Percentiles rank a stretch among this genome's conserved stretches.
phyloP scores from a whole-genome alignment of 2,888 invertebrate species.

The Orgyia antiqua region DNA sequence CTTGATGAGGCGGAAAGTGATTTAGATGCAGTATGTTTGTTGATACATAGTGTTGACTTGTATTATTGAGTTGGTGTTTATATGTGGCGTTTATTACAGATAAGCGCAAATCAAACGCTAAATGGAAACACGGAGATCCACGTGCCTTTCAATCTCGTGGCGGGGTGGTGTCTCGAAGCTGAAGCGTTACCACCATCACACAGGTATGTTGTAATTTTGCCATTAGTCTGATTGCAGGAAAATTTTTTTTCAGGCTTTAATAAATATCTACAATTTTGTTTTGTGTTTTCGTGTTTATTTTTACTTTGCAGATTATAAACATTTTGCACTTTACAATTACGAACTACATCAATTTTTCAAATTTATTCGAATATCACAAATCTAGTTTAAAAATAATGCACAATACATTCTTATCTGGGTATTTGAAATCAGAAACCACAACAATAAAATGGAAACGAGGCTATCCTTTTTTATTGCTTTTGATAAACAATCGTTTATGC shows the following conservation, averaged over 20 bases:
- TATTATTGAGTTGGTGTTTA: slow-evolving; percentile 5
- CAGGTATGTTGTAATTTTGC: slow-evolving; percentile 60
- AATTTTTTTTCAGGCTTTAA: neutral
- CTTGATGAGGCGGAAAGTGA: slow-evolving; percentile 11
- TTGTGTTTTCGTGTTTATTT: too few species aligned
- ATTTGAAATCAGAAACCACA: too few species aligned
- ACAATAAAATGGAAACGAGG: too few species aligned
- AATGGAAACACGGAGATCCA: slow-evolving; percentile 74
- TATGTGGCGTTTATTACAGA: slow-evolving; percentile 42
- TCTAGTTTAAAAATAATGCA: too few species aligned
- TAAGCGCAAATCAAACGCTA: slow-evolving; percentile 70
- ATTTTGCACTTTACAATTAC: too few species aligned
- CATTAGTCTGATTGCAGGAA: neutral
- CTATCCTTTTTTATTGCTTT: too few species aligned
- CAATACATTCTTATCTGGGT: too few species aligned
- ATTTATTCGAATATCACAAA: too few species aligned
- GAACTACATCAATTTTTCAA: too few species aligned
- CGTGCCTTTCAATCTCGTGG: slow-evolving; percentile 89
- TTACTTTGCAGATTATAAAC: too few species aligned
- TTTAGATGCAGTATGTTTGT: slow-evolving; percentile 9
- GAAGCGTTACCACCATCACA: slow-evolving; percentile 85
- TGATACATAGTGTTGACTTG: slow-evolving; percentile 2
- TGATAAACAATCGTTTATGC: too few species aligned
- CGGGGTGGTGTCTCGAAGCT: slow-evolving; percentile 97
- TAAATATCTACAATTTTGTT: neutral